These are phyloP conservation scores for Pseudomyrmex gracilis DNA, from an alignment of 1,140 invertebrate species.

Conservation along the genomic window DNA sequence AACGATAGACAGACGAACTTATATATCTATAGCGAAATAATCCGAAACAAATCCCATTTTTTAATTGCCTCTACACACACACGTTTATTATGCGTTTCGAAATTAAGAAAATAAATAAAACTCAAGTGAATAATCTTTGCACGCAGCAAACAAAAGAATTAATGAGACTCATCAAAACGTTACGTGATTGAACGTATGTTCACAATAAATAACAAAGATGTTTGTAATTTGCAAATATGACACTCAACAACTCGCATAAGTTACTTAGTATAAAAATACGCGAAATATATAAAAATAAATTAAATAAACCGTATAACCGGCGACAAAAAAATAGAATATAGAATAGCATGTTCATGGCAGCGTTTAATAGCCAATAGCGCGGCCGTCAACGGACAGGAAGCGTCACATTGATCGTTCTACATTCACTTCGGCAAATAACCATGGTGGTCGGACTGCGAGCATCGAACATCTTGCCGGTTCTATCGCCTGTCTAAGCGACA, in stretches of 20 bases:
- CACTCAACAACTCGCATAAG: no score
- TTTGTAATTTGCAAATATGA: no score
- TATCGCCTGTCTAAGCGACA: conserved; percentile 49
- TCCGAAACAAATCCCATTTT: neutral
- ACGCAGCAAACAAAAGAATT: neutral
- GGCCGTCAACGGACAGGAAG: conserved; percentile 45
- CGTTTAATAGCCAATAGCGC: conserved; percentile 59
- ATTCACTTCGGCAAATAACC: conserved; percentile 59
- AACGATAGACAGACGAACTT: neutral
- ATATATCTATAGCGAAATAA: neutral
- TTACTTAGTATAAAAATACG: neutral
- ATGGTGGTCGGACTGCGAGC: conserved; percentile 33
- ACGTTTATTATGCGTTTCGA: neutral
- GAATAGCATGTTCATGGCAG: conserved; percentile 37
- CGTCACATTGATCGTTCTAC: conserved; percentile 60
- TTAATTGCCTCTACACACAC: neutral
- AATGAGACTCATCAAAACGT: neutral
- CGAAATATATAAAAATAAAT: neutral
- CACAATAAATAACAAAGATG: no score
- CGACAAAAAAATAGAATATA: conserved; percentile 21
- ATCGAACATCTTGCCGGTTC: conserved; percentile 43
- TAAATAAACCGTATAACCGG: neutral
- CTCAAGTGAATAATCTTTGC: neutral
- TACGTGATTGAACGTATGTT: neutral
- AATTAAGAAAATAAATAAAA: neutral